phyloP scores from a whole-genome alignment of 1,140 invertebrate species.

The Pseudachorutes palmiensis region DNA sequence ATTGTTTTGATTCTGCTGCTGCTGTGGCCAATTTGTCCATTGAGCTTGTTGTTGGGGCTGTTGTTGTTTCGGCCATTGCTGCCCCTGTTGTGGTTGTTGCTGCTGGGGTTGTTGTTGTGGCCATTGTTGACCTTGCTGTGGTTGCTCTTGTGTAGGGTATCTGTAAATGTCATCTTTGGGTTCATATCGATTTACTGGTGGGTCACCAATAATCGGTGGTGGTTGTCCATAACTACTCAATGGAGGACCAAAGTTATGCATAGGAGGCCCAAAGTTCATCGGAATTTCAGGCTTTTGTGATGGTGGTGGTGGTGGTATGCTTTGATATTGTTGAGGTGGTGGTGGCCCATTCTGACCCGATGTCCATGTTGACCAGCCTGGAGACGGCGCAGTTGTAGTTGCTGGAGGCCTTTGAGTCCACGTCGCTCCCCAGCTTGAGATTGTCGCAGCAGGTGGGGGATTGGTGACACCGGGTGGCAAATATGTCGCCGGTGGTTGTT shows the following conservation, averaged over 20 bases:
- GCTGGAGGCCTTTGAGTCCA: too few relatives aligned
- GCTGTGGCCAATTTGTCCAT: too few relatives aligned
- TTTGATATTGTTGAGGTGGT: background rate
- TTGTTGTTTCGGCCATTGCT: background rate
- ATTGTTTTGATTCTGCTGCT: too few relatives aligned
- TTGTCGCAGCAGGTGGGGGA: too few relatives aligned
- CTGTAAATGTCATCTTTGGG: background rate
- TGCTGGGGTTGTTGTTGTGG: background rate
- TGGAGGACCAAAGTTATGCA: conserved; percentile 26
- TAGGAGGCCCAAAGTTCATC: conserved; percentile 27
- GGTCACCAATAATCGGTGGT: conserved; percentile 16
- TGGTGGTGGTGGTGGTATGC: background rate
- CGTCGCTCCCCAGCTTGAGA: too few relatives aligned
- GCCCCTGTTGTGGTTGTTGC: background rate
- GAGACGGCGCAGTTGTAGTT: background rate
- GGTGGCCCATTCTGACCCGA: background rate
- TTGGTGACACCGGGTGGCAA: background rate
- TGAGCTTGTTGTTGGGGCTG: too few relatives aligned
- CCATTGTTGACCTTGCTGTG: background rate
- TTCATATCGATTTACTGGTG: background rate
- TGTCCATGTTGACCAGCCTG: background rate
- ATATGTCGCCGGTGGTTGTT: background rate
- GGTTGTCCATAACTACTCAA: conserved; percentile 21
- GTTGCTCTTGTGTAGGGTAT: background rate
- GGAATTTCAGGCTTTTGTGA: background rate